phyloP scores from a whole-genome alignment of 2,113 vertebrate species.

The Plecturocebus donacophilus region DNA sequence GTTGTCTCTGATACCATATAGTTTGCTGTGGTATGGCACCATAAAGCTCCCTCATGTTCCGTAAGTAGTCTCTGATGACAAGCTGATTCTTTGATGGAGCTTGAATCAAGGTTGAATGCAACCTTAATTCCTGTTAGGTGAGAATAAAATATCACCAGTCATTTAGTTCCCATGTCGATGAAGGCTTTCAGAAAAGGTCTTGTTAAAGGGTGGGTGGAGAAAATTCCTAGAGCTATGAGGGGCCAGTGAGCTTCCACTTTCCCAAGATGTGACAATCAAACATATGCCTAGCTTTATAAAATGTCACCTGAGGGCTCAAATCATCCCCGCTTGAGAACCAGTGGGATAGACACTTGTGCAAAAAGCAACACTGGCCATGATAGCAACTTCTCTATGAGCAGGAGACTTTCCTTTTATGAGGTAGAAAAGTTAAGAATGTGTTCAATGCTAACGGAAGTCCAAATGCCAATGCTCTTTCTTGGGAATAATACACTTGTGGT shows the following conservation, averaged over 20 bases:
- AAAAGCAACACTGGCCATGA: not conserved
- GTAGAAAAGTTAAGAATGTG: not conserved
- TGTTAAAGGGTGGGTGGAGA: not conserved
- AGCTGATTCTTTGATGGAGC: not conserved
- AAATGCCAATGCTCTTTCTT: slow-evolving; percentile 5
- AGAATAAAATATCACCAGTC: not conserved
- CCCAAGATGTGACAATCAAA: not conserved
- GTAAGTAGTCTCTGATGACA: not conserved
- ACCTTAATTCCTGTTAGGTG: not conserved
- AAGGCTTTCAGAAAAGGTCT: slow-evolving; percentile 25
- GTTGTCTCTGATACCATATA: not conserved
- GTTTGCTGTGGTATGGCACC: not conserved
- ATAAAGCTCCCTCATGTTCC: not conserved
- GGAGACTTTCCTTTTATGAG: slow-evolving; percentile 12
- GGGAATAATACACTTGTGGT: not conserved
- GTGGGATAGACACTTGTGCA: slow-evolving; percentile 14
- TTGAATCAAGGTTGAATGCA: not conserved
- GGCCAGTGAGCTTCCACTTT: not conserved
- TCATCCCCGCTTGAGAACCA: not conserved
- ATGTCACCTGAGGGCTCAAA: not conserved
- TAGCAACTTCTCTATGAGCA: not conserved
- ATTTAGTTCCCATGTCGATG: not conserved
- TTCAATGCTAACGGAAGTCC: slow-evolving; percentile 36
- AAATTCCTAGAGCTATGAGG: not conserved
- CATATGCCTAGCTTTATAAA: not conserved